A percentile compares a stretch with the other conserved stretches of the same genome.
These are phyloP conservation scores for Pyrrhosoma nymphula DNA, from an alignment of 2,888 invertebrate genomes.

Conservation along the genomic window DNA sequence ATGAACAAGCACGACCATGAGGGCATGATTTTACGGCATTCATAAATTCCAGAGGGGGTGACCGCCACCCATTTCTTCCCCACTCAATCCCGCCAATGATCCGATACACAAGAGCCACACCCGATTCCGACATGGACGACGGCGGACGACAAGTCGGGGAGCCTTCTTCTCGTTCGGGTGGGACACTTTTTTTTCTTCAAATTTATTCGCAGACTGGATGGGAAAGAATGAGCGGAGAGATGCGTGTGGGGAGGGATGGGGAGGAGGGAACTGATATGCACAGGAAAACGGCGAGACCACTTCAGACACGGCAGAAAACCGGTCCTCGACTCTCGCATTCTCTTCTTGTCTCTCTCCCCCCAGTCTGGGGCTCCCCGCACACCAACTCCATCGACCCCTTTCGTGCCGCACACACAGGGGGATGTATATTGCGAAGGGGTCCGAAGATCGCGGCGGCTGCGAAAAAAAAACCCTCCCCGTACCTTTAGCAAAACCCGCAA, in stretches of 20 bases:
- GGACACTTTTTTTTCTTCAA: neutral
- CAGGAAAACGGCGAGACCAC: conserved; percentile 60
- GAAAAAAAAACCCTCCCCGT: neutral
- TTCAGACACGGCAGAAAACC: conserved; percentile 52
- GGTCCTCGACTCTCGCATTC: conserved; percentile 54
- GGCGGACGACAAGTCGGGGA: neutral
- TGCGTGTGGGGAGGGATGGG: neutral
- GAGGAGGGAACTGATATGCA: conserved; percentile 36
- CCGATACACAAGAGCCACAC: neutral
- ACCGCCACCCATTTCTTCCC: neutral
- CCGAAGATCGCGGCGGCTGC: neutral
- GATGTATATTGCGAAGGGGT: neutral
- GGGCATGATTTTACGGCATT: no score
- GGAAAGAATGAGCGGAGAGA: neutral
- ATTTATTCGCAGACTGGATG: neutral
- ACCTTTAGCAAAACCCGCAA: neutral
- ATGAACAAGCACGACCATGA: no score
- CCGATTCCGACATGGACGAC: neutral
- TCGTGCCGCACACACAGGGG: neutral
- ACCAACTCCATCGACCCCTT: neutral
- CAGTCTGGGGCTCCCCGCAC: neutral
- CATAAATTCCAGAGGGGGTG: no score
- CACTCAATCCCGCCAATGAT: neutral
- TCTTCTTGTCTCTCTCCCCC: neutral
- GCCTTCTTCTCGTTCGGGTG: neutral